Evolutionary conservation across 2,797 vertebrate species (phyloP).

Genomic region (Diplodus sargus): DNA sequence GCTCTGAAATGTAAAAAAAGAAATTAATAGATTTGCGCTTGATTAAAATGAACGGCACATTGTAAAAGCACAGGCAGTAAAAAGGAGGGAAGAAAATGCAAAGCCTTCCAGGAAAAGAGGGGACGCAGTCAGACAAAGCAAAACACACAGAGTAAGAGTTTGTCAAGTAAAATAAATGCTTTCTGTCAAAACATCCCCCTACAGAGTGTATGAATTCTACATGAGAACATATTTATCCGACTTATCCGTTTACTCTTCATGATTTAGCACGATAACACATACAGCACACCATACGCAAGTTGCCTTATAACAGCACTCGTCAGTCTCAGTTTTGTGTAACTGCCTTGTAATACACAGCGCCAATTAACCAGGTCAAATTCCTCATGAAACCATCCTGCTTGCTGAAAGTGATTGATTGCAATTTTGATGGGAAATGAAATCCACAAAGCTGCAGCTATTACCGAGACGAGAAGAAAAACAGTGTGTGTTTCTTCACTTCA

Average conservation of each 20-base stretch:
- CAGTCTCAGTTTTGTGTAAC: conserved; percentile 33
- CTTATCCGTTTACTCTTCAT: not conserved
- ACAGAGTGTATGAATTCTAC: not conserved
- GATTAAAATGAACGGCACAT: not conserved
- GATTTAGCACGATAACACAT: conserved; percentile 8
- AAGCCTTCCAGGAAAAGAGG: not conserved
- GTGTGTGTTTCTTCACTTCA: conserved; percentile 10
- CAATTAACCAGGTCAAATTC: conserved; percentile 61
- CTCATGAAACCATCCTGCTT: conserved; percentile 39
- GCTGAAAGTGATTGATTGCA: conserved; percentile 58
- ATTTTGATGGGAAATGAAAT: conserved; percentile 56
- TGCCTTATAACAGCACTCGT: conserved; percentile 12
- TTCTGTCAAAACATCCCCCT: not conserved
- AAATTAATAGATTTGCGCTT: not conserved
- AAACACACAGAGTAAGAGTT: not conserved
- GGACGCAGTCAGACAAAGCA: not conserved
- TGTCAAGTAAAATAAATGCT: not conserved
- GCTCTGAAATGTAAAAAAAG: not conserved
- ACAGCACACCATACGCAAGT: not conserved
- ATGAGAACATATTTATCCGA: not conserved
- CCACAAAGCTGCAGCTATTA: conserved; percentile 56
- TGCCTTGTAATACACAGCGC: conserved; percentile 43
- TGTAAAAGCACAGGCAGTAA: not conserved
- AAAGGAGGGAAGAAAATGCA: not conserved
- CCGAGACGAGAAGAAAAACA: conserved; percentile 15